Evolutionary conservation across 2,888 invertebrate genomes (phyloP), one percentile per base, ranked within the genome.

Genomic region (Linnaemya tessellans): DNA sequence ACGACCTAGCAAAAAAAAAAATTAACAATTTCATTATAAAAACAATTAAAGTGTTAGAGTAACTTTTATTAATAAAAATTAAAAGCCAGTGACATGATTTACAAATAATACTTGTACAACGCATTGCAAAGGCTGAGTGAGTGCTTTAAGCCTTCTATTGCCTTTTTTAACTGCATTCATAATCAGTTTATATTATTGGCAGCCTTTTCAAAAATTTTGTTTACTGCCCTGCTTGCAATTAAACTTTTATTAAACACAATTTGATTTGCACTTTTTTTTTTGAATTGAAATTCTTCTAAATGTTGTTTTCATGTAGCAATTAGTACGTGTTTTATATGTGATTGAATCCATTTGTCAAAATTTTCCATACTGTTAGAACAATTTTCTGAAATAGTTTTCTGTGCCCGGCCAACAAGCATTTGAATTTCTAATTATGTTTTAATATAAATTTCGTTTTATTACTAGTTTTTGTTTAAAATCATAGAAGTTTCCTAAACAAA

Each of bases 381-480:
- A 35, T 60, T 73, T 62, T 20, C 13, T 38, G 38, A 51, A 49
- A 51, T 38, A 46, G 15, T 25, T 74, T 54, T 13, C 1, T 22
- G 8, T 41, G 7, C 1, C 38, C 64, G 35, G 35, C 60, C 62
- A n/a, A 35, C 62, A n/a, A 35, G 13, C 60, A 49, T 8, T n/a
- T 20, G 35, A 4, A 54, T 18, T 64, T 74, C n/a, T 54, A 62
- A 64, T 62, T 74, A 51, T 51, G 41, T 74, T 73, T 46, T 49
- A 43, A 20, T 73, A 46, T 38, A 49, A 62, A 62, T 60, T 20
- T 49, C 35, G 15, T 35, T 38, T 9, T 22, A 49, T 49, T 1
- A 30, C 11, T 62, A 51, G 49, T 15, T 35, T 51, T 15, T 1
- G 18, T 13, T 51, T 51, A 51, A 62, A 62, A 9, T 35, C 11